phyloP scores from a whole-genome alignment of 2,797 vertebrate genomes.

The Coccyzus lansbergi region DNA sequence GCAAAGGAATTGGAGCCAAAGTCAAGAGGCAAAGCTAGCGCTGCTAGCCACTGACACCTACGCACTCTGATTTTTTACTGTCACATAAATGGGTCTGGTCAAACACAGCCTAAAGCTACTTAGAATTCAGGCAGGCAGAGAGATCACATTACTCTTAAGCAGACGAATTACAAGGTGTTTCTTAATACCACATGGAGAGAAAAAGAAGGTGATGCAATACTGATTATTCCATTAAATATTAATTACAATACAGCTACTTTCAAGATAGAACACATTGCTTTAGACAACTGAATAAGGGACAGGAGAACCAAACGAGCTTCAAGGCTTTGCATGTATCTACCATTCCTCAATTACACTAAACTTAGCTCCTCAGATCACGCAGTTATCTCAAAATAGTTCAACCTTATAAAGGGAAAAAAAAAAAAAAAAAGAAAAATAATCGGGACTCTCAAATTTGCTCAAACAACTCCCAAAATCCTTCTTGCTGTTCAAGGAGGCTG shows the following conservation, averaged over 20 bases:
- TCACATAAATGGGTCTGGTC: not conserved
- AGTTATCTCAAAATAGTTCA: not conserved
- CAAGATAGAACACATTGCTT: not conserved
- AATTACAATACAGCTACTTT: conserved; percentile 25
- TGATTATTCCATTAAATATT: conserved; percentile 51
- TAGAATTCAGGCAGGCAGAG: not conserved
- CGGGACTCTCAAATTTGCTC: not conserved
- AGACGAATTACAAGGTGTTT: not conserved
- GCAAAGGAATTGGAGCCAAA: not conserved
- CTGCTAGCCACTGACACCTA: not conserved
- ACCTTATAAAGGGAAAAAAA: not conserved
- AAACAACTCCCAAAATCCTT: not conserved
- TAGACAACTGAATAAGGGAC: not conserved
- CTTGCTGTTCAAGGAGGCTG: not conserved
- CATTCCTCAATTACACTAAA: not conserved
- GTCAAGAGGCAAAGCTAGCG: not conserved
- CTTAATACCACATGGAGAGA: not conserved
- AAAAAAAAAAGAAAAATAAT: not conserved
- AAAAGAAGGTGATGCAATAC: conserved; percentile 12
- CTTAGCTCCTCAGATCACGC: not conserved
- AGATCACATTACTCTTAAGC: not conserved
- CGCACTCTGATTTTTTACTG: not conserved
- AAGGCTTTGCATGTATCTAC: not conserved
- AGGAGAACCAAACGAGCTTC: not conserved
- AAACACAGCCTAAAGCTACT: not conserved